Conservation (phyloP, 2,797 vertebrate species). For the Lophotriccus pileatus region DNA sequence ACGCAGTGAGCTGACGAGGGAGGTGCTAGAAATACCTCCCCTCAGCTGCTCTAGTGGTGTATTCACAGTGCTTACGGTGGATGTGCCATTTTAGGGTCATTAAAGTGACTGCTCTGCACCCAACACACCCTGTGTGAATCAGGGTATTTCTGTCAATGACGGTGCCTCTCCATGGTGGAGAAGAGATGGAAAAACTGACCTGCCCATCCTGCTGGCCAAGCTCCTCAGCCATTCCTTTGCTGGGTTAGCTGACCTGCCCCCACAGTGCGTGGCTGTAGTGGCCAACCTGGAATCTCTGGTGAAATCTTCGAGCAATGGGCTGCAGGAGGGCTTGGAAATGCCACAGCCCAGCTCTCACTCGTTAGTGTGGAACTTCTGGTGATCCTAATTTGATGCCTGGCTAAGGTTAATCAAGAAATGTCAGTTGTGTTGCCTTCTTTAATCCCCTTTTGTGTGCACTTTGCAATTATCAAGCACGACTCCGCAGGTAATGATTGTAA, state of each 20-base stretch:
- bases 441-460: not conserved
- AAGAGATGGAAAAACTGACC: not conserved
- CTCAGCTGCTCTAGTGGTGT: not conserved
- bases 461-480: rapidly evolving
- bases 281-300: not conserved
- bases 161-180: not conserved
- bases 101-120: too few species aligned
- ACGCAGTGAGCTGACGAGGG: rapidly evolving
- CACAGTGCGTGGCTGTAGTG: rapidly evolving
- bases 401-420: not conserved
- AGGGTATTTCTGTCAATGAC: rapidly evolving
- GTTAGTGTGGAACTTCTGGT: not conserved
- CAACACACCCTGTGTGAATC: rapidly evolving
- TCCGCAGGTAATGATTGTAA: rapidly evolving
- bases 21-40: not conserved
- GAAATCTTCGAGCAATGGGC: not conserved
- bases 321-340: not conserved
- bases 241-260: not conserved
- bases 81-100: not conserved
- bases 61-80: too few species aligned
- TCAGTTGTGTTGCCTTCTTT: rapidly evolving
- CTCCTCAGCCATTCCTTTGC: too few species aligned
- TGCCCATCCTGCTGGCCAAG: rapidly evolving
- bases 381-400: not conserved
- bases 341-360: rapidly evolving